A percentile compares a stretch with the other conserved stretches of the same genome.
phyloP scores from a whole-genome alignment of 2,888 invertebrate species.

The Trisateles emortualis region DNA sequence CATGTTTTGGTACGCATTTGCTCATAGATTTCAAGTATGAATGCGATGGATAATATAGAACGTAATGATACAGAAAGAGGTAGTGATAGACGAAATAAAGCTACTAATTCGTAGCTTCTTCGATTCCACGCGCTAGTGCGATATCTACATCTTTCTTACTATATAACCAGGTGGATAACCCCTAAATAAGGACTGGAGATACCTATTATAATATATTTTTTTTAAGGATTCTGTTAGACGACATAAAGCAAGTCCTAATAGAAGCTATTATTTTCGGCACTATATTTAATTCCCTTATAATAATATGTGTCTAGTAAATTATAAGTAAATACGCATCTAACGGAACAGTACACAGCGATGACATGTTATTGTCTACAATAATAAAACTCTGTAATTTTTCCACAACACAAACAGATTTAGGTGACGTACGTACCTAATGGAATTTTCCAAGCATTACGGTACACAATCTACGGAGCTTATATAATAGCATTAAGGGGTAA shows the following conservation, averaged over 20 bases:
- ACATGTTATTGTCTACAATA: background rate
- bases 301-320: background rate
- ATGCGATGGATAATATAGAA: no score
- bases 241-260: background rate
- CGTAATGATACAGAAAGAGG: no score
- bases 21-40: no score
- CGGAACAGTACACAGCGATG: background rate
- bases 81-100: no score
- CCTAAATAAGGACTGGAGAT: no score
- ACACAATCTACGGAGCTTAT: slow-evolving; percentile 54
- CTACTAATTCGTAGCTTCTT: no score
- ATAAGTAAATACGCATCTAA: background rate
- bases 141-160: no score
- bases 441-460: slow-evolving; percentile 19
- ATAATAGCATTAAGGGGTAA: slow-evolving; percentile 81
- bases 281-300: background rate
- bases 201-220: background rate
- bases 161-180: no score
- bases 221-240: background rate
- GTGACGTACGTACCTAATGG: slow-evolving; percentile 9
- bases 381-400: background rate
- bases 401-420: slow-evolving; percentile 1
- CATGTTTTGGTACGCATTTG: no score
- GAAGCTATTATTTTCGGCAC: background rate
- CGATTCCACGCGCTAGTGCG: no score